phyloP scores from a whole-genome alignment of 2,113 vertebrate species.

The Ciconia boyciana region DNA sequence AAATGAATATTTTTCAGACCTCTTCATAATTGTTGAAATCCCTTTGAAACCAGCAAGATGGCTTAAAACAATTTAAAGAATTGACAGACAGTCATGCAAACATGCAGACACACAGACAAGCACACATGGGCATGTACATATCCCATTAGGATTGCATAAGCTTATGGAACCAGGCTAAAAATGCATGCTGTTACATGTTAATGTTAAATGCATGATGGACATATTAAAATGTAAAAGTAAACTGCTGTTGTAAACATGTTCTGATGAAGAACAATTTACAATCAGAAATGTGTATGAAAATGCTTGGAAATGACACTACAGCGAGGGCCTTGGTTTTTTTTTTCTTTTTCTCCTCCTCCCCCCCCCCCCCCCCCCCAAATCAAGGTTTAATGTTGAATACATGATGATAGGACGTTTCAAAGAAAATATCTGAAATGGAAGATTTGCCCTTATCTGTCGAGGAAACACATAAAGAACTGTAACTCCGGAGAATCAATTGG shows the following conservation, averaged over 20 bases:
- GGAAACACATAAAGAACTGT: neutral
- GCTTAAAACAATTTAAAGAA: neutral
- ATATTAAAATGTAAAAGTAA: neutral
- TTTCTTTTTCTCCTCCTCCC: accelerated
- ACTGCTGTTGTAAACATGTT: neutral
- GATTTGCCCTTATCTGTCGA: neutral
- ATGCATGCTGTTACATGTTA: neutral
- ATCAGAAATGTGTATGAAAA: neutral
- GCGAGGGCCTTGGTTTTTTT: accelerated
- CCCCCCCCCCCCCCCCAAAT: neutral
- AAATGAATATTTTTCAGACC: neutral
- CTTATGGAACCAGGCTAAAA: neutral
- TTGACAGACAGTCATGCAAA: neutral
- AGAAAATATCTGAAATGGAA: neutral
- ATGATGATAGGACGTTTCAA: neutral
- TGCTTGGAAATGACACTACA: neutral
- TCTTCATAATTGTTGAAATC: neutral
- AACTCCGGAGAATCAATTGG: slow-evolving; percentile 34
- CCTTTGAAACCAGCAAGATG: neutral
- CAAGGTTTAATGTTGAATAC: neutral
- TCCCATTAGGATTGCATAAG: accelerated
- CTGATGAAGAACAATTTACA: neutral
- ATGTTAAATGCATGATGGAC: neutral
- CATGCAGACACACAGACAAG: neutral
- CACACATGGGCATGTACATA: accelerated